phyloP scores from a whole-genome alignment of 2,113 vertebrate species.

The Megalops atlanticus region DNA sequence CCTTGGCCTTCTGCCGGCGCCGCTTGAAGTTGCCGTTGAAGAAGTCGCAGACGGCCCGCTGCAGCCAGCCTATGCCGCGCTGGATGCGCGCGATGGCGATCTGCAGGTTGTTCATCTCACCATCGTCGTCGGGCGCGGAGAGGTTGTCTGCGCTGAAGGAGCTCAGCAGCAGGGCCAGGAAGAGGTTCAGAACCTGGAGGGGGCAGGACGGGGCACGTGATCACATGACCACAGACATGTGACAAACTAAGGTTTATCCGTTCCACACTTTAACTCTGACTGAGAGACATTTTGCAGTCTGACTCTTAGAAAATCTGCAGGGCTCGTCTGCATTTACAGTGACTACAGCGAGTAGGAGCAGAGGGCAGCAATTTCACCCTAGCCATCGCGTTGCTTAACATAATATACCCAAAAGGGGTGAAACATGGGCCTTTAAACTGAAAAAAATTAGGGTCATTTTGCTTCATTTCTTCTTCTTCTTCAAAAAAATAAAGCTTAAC shows the following conservation, averaged over 20 bases:
- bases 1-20: slow-evolving; percentile 72
- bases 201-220: not conserved
- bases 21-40: slow-evolving; percentile 82
- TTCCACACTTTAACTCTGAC: not conserved
- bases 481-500: too few relatives aligned
- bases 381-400: not conserved
- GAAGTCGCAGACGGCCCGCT: slow-evolving; percentile 73
- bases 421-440: too few relatives aligned
- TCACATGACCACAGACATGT: not conserved
- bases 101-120: slow-evolving; percentile 97
- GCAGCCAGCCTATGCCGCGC: slow-evolving; percentile 76
- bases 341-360: not conserved
- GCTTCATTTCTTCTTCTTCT: too few relatives aligned
- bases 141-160: slow-evolving; percentile 97
- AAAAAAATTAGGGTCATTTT: not conserved
- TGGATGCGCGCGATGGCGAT: slow-evolving; percentile 90
- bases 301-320: not conserved
- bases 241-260: not conserved
- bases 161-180: slow-evolving; percentile 94
- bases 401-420: not conserved
- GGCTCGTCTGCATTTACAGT: not conserved
- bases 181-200: slow-evolving; percentile 90
- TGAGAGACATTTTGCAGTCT: not conserved
- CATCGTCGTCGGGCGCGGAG: slow-evolving; percentile 87
- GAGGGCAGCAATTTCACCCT: not conserved